Base-by-base conservation (phyloP, 2,797 vertebrate species). In the Enoplosus armatus region DNA sequence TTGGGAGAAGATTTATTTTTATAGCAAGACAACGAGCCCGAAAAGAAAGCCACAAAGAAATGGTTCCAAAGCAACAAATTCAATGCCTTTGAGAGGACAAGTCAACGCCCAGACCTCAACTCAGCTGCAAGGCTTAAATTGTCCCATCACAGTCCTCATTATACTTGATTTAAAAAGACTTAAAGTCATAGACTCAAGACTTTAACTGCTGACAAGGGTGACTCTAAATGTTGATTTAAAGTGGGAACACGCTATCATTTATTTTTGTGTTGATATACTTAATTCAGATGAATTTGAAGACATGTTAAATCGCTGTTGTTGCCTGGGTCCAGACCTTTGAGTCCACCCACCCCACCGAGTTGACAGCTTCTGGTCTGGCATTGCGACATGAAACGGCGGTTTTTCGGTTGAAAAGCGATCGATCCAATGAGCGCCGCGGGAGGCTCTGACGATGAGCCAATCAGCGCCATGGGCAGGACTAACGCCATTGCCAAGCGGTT, bases 1-100 rank as follows among this genome's bases (percentile, higher is more conserved):
- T 73, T 61, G 82, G 69, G 65, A 86, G 69, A 75, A 61, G 69
- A 77, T 82, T 75, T 69, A 79, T 87, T 80, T 90, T 89, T 73
- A 58, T 48, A 64, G 74, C 68, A 33, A 75, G 77, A 85, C 76
- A 80, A 61, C 47, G 18, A 48, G 60, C 24, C 33, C 61, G 61
- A 72, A 58, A 73, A 72, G 39, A 77, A 67, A 77, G 66, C 27
- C 79, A 53, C 20, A 61, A 31, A 64, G 58, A 64, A 61, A 77
- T 67, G 45, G 39, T 18, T 73, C 47, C 27, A 50, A 48, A 75
- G 72, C 62, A 80, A 70, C 65, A 60, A 26, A 45, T 37, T 69
- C 43, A 26, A 9, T 33, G 31, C 35, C 39, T 47, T 2, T 15
- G 27, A 43, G 71, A 56, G 53, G 70, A 41, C 22, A 12, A 79